Evolutionary conservation across 2,113 vertebrate genomes (phyloP).

Genomic region (Plecturocebus donacophilus): DNA sequence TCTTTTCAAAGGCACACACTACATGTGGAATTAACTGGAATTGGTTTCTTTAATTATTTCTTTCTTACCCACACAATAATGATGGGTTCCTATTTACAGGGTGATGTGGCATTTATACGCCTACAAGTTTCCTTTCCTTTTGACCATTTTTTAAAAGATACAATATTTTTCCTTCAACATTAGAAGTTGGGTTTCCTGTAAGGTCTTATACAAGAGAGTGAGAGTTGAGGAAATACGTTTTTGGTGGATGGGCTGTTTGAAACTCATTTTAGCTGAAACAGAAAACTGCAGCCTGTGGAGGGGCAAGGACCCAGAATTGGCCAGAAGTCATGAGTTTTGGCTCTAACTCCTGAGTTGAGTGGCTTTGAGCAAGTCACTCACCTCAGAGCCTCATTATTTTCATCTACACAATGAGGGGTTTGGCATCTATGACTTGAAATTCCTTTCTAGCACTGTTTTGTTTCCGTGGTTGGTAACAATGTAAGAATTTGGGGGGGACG

Average conservation of each 20-base stretch:
- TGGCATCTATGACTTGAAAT: background rate
- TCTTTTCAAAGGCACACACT: background rate
- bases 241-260: background rate
- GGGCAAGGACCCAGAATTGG: background rate
- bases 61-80: background rate
- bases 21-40: background rate
- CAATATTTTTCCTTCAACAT: background rate
- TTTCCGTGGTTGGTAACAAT: slow-evolving; percentile 36
- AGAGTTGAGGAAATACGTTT: slow-evolving; percentile 11
- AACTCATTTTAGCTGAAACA: slow-evolving; percentile 9
- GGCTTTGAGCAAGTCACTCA: slow-evolving; percentile 17
- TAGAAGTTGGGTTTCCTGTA: background rate
- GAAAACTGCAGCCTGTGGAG: background rate
- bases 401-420: background rate
- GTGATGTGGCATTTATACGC: background rate
- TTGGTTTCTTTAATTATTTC: slow-evolving; percentile 30
- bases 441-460: slow-evolving; percentile 32
- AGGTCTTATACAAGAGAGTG: background rate
- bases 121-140: background rate
- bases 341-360: background rate
- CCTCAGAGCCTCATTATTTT: background rate
- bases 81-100: background rate
- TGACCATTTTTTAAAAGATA: background rate
- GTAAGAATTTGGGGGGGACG: background rate
- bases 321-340: background rate